A percentile compares a stretch with the other conserved stretches of the same genome.
Evolutionary conservation across 2,888 invertebrate genomes (phyloP).

Genomic region (Anodontia alba): DNA sequence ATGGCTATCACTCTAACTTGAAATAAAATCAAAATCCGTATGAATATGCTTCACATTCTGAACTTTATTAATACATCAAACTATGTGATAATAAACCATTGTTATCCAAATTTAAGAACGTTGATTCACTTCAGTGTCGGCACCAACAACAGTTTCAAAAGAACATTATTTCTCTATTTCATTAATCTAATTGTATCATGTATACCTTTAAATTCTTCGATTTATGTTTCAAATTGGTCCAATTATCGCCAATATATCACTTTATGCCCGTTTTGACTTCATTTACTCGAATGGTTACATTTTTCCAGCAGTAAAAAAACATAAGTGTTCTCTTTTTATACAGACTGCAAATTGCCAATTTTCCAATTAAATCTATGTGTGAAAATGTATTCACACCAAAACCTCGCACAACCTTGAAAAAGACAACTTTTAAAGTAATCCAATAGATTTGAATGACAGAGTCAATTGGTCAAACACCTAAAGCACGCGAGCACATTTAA

Average conservation of each 20-base stretch:
- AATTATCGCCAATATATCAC: not conserved
- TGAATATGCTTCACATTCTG: slow-evolving; percentile 8
- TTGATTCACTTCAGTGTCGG: not conserved
- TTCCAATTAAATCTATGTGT: slow-evolving; percentile 13
- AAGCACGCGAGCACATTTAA: slow-evolving; percentile 4
- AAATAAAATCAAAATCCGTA: no score
- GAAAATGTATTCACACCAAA: slow-evolving; percentile 5
- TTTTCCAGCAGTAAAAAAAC: slow-evolving; percentile 2
- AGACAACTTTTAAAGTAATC: slow-evolving; percentile 14
- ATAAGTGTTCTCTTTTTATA: not conserved
- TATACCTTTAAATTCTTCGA: not conserved
- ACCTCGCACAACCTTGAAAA: slow-evolving; percentile 11
- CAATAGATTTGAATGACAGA: slow-evolving; percentile 8
- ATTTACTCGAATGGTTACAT: slow-evolving; percentile 5
- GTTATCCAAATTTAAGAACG: not conserved
- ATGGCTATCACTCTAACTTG: no score
- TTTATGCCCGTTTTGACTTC: slow-evolving; percentile 9
- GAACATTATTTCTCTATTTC: no score
- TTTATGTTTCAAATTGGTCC: slow-evolving; percentile 1
- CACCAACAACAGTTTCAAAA: not conserved
- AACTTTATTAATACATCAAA: no score
- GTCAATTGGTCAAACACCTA: slow-evolving; percentile 17
- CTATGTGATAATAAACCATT: not conserved
- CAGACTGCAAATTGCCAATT: slow-evolving; percentile 1
- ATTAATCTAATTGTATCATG: no score